phyloP scores from a whole-genome alignment of 2,797 vertebrate species.

The Euthynnus affinis region DNA sequence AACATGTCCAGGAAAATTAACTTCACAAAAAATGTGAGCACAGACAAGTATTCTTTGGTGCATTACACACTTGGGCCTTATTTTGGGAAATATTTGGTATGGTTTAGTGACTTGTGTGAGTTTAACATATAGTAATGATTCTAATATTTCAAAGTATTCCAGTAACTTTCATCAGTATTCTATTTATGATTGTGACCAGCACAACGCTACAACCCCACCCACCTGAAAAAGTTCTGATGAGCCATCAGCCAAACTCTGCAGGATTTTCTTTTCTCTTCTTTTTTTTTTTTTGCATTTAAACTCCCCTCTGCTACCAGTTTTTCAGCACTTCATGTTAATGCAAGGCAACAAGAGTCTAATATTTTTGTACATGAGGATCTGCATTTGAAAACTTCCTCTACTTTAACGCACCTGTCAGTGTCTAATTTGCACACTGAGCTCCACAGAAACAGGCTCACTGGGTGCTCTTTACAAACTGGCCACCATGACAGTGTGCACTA shows the following conservation, averaged over 20 bases:
- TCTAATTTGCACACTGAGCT: neutral
- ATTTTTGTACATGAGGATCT: too few species aligned
- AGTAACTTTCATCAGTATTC: neutral
- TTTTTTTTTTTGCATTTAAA: too few species aligned
- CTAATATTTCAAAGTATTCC: neutral
- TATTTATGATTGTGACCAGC: neutral
- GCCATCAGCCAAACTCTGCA: too few species aligned
- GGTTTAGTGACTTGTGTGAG: neutral
- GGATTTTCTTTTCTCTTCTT: too few species aligned
- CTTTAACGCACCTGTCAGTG: neutral
- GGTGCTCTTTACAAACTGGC: neutral
- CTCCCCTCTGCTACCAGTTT: too few species aligned
- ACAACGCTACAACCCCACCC: too few species aligned
- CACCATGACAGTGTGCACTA: neutral
- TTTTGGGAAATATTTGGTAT: too few species aligned
- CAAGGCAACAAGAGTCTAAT: too few species aligned
- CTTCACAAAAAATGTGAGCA: neutral
- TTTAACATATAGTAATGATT: neutral
- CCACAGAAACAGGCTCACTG: neutral
- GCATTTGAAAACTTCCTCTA: neutral
- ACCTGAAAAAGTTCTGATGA: too few species aligned
- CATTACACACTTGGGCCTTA: neutral
- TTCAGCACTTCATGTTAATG: too few species aligned
- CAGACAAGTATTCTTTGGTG: neutral
- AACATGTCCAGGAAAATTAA: slow-evolving; percentile 2